These are phyloP conservation scores for Sebastiscus tertius DNA, from an alignment of 2,797 vertebrate species.

Conservation along the genomic window DNA sequence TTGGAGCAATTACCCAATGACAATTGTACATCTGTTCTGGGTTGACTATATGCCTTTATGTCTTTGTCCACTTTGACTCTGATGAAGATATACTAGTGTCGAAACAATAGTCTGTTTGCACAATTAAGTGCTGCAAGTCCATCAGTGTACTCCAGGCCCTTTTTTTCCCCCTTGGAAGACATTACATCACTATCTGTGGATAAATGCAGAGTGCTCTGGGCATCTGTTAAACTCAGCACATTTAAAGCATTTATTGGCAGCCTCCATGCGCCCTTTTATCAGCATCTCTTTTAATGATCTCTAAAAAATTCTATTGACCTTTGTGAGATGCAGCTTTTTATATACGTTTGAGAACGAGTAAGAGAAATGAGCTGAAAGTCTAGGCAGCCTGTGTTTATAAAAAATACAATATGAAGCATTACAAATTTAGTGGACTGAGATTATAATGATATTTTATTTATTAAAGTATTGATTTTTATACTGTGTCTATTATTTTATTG, in stretches of 20 bases:
- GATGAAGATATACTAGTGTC: background rate
- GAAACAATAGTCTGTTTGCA: background rate
- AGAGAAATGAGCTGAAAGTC: background rate
- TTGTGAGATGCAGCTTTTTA: background rate
- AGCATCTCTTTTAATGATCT: background rate
- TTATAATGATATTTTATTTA: background rate
- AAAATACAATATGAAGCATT: background rate
- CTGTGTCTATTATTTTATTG: background rate
- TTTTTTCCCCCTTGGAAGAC: background rate
- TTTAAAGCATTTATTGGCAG: conserved; percentile 1
- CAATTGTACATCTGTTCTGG: background rate
- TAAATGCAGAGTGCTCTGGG: background rate
- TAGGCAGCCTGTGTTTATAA: background rate
- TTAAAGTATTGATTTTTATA: background rate
- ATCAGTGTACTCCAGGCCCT: background rate
- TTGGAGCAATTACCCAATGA: background rate
- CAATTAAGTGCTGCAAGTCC: background rate
- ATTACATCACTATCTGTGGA: background rate
- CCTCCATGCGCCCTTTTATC: background rate
- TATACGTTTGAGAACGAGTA: background rate
- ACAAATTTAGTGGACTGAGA: background rate
- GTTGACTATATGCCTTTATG: background rate
- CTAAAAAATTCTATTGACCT: background rate
- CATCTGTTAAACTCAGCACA: background rate
- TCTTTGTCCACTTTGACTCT: background rate